These are phyloP conservation scores for Meloe dianella DNA, from an alignment of 2,888 invertebrate species.

Conservation along the genomic window DNA sequence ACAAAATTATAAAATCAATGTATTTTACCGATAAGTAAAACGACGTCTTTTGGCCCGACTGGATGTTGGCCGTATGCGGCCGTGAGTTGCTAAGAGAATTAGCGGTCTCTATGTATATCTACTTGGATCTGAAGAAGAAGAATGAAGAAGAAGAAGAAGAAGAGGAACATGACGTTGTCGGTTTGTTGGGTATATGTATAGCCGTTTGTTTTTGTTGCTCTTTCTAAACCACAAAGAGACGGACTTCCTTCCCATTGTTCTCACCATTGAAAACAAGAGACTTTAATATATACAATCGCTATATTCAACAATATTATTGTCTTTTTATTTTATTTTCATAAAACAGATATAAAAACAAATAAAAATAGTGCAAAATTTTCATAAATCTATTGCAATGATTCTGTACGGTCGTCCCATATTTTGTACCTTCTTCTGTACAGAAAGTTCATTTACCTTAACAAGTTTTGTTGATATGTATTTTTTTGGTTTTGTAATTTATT, in stretches of 20 bases:
- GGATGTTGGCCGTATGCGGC: constrained; percentile 19
- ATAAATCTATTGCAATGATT: background rate
- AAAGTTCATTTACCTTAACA: constrained; percentile 4
- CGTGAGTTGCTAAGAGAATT: constrained; percentile 21
- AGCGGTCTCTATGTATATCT: constrained; percentile 6
- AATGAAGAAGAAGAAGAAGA: background rate
- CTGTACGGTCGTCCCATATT: background rate
- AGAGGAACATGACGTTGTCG: constrained; percentile 6
- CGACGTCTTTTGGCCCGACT: constrained; percentile 14
- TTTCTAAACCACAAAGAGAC: background rate
- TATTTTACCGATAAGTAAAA: background rate
- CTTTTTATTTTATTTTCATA: background rate
- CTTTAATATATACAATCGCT: background rate
- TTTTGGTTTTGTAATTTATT: constrained; percentile 1
- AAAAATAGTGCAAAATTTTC: background rate
- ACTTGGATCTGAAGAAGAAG: background rate
- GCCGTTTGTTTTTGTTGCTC: background rate
- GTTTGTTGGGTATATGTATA: background rate
- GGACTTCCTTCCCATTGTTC: constrained; percentile 7
- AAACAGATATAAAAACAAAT: background rate
- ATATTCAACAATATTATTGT: background rate
- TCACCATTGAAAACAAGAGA: background rate
- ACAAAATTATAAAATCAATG: background rate
- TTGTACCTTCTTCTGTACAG: background rate
- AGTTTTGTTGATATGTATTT: background rate